Percentiles rank a stretch among this genome's conserved stretches.
Evolutionary conservation across 2,113 vertebrate genomes (phyloP).

Genomic region (Asarcornis scutulata): DNA sequence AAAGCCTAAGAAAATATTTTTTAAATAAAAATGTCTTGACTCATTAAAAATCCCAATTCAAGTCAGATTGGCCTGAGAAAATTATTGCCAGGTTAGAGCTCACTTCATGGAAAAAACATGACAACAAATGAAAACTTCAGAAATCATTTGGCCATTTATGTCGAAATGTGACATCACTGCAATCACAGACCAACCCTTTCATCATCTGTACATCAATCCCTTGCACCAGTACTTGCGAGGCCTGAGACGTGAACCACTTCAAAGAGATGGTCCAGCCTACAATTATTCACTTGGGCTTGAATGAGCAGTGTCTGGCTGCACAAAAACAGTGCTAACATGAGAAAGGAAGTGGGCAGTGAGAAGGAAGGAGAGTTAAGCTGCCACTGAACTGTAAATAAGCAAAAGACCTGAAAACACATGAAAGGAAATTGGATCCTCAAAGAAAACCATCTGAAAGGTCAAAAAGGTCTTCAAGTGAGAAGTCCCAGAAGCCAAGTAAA

Average conservation of each 20-base stretch:
- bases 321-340: fast-evolving
- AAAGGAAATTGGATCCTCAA: background rate
- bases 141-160: background rate
- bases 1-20: background rate
- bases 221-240: background rate
- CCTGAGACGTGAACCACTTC: background rate
- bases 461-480: background rate
- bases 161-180: background rate
- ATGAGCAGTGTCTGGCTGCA: background rate
- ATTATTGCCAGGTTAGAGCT: background rate
- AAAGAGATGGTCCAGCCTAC: background rate
- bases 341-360: background rate
- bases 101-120: background rate
- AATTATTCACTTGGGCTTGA: background rate
- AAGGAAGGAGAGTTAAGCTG: background rate
- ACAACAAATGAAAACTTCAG: background rate
- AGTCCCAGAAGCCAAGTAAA: background rate
- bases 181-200: background rate
- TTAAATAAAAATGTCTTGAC: background rate
- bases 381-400: background rate
- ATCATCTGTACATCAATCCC: background rate
- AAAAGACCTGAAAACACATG: background rate
- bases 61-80: background rate
- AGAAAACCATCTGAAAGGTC: background rate
- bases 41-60: background rate